A percentile compares a stretch with the other conserved stretches of the same genome.
These are phyloP conservation scores for Papilio dardanus DNA, from an alignment of 1,140 invertebrate genomes.

Conservation along the genomic window DNA sequence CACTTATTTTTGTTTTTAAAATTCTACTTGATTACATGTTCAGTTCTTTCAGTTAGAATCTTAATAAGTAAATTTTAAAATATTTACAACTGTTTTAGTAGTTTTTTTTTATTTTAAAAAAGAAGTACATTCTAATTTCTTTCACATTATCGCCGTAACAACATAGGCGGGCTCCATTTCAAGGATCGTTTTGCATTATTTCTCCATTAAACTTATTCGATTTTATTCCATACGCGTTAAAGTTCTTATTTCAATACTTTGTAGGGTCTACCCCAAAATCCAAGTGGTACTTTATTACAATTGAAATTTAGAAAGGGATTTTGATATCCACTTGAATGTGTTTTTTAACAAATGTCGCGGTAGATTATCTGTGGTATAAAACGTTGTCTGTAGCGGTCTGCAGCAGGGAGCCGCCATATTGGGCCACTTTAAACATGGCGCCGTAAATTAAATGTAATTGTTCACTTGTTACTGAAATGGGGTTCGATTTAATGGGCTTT, in stretches of 20 bases:
- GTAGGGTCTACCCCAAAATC: conserved; percentile 18
- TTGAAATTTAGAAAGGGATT: conserved; percentile 69
- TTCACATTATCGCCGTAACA: conserved; percentile 39
- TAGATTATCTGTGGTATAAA: conserved; percentile 60
- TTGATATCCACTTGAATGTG: conserved; percentile 71
- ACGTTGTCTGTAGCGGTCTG: conserved; percentile 52
- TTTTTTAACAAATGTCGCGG: conserved; percentile 81
- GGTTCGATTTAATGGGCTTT: conserved; percentile 43
- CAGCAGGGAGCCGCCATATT: conserved; percentile 61
- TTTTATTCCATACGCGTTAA: conserved; percentile 36
- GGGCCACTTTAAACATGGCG: conserved; percentile 75
- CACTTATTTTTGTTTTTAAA: too few species aligned
- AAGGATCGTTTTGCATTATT: conserved; percentile 36
- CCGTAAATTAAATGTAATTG: conserved; percentile 80
- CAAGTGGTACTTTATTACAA: conserved; percentile 74
- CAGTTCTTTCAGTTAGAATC: too few species aligned
- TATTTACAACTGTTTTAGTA: not conserved
- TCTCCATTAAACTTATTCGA: not conserved
- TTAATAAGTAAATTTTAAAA: too few species aligned
- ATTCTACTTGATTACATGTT: too few species aligned
- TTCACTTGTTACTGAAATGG: conserved; percentile 68
- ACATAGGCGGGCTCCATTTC: conserved; percentile 38
- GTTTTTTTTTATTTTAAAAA: not conserved
- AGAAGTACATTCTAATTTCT: conserved; percentile 17
- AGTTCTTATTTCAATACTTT: conserved; percentile 53